Evolutionary conservation across 2,797 vertebrate species (phyloP), one percentile per base, ranked within the genome.

Genomic region (Rhinoraja longicauda): DNA sequence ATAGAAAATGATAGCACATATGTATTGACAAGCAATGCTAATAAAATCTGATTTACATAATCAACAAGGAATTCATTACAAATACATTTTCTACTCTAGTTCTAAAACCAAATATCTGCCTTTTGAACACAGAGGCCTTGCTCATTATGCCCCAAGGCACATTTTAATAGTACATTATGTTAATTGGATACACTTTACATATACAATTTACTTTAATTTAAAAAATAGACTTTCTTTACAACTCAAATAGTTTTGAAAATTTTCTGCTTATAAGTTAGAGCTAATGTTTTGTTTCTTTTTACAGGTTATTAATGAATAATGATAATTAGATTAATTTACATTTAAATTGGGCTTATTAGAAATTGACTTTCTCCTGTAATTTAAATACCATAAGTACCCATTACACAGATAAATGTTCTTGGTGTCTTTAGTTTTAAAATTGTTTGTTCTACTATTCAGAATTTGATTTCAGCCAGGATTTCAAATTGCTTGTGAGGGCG

Each of bases 311-410:
- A 92, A 75, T 92, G 36, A 92, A 72, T 91, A 72, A 91, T 91
- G 32, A 10, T 91, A 91, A 75, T 75, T 92, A 92, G 90, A 75
- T 19, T 72, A 21, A 90, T 90, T 90, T 90, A 90, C 88, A 90
- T 90, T 29, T 57, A 92, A 73, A 92, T 92, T 92, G 72, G 70
- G 36, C 45, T 53, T 53, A 92, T 75, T 92, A 92, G 90, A 73
- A 92, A 92, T 92, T 53, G 90, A 57, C 39, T 92, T 92, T 75
- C 26, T 13, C 72, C 39, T 92, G 72, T 73, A 92, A 92, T 57
- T 92, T 75, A 92, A 72, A 73, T 91, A 91, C 88, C 62, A 13
- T 45, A 72, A 92, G 13, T 92, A 90, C 36, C 70, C 29, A 75
- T 92, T 73, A n/a, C 90, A 92, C 39, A 73, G 70, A 75, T 75